Percentiles rank a stretch among this genome's conserved stretches.
These are phyloP conservation scores for Cynodonichthys magdalenae DNA, from an alignment of 2,797 vertebrate genomes.

Conservation along the genomic window DNA sequence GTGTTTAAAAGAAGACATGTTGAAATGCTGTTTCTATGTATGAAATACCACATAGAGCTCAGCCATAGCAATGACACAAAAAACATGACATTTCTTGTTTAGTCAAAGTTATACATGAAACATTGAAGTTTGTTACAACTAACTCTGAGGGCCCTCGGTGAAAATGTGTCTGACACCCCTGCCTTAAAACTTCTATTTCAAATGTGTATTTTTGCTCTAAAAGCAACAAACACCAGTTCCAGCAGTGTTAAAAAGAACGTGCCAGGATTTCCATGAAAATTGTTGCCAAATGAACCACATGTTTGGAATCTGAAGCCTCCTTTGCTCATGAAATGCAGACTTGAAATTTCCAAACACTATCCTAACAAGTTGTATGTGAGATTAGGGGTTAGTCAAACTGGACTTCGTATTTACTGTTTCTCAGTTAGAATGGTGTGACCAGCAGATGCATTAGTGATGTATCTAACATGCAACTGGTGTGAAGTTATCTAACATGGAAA, in stretches of 20 bases:
- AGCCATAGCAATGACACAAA: too few species aligned
- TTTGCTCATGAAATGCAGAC: background rate
- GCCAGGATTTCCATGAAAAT: background rate
- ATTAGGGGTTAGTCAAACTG: background rate
- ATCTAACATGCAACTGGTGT: background rate
- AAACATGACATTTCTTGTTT: too few species aligned
- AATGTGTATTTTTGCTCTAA: background rate
- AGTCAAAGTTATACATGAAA: too few species aligned
- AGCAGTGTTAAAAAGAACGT: constrained; percentile 5
- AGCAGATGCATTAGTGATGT: background rate
- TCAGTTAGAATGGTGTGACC: background rate
- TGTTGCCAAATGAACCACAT: background rate
- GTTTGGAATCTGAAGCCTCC: background rate
- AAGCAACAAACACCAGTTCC: background rate
- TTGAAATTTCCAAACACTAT: background rate
- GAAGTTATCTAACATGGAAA: background rate
- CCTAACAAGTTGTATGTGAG: background rate
- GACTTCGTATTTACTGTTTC: too few species aligned
- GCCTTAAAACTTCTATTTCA: background rate
- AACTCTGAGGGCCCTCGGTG: too few species aligned
- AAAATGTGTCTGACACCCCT: too few species aligned
- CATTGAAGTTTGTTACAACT: too few species aligned
- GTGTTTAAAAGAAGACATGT: too few species aligned
- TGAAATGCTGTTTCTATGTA: too few species aligned
- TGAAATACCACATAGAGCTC: too few species aligned